Percentiles rank a stretch among this genome's conserved stretches.
Evolutionary conservation across 2,888 invertebrate species (phyloP).

Genomic region (Abrostola tripartita): DNA sequence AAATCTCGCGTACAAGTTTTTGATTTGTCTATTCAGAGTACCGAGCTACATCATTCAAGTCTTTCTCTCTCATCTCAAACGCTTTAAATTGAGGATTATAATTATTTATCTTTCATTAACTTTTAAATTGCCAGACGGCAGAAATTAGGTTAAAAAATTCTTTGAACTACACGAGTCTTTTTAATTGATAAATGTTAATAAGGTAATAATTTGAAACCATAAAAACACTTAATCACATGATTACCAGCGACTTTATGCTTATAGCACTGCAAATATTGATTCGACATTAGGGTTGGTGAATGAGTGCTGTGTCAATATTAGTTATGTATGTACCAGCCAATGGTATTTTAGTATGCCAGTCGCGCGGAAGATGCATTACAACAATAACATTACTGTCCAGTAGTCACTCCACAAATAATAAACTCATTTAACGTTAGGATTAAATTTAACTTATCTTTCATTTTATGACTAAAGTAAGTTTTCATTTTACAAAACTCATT

Average conservation of each 20-base stretch:
- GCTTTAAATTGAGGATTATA: neutral
- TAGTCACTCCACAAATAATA: neutral
- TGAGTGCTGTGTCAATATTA: neutral
- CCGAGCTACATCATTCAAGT: neutral
- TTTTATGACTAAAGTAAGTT: no score
- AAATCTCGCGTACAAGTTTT: no score
- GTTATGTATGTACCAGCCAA: conserved; percentile 2
- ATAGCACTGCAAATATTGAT: no score
- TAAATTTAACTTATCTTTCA: neutral
- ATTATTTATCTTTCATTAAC: conserved; percentile 12
- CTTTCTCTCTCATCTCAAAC: conserved; percentile 3
- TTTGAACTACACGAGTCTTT: neutral
- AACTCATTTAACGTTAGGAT: conserved; percentile 5
- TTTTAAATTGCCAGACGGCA: conserved; percentile 9
- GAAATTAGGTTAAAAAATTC: neutral
- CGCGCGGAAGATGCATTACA: conserved; percentile 21
- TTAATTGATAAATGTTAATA: neutral
- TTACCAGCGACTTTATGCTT: no score
- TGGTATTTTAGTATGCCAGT: neutral
- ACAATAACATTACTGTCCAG: conserved; percentile 24
- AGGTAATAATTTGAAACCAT: no score
- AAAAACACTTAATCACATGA: no score
- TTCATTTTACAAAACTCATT: no score
- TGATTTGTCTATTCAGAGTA: neutral
- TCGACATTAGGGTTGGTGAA: neutral